These are phyloP conservation scores for Rhombomys opimus DNA, from an alignment of 2,113 vertebrate species.

Conservation along the genomic window DNA sequence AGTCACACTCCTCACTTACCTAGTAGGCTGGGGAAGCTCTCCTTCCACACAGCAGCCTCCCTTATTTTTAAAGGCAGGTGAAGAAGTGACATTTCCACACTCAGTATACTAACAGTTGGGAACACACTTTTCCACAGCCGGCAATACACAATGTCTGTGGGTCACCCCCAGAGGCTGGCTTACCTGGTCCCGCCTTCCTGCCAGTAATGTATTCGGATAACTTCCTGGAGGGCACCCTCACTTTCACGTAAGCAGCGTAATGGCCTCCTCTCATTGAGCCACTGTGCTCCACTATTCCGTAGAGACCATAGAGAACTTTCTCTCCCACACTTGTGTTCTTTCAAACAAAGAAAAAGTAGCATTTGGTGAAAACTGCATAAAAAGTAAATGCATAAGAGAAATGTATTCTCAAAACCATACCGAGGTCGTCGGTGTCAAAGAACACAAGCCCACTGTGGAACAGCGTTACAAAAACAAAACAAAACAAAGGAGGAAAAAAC, in stretches of 20 bases:
- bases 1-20: too few relatives aligned
- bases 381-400: slow-evolving; percentile 50
- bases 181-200: slow-evolving; percentile 91
- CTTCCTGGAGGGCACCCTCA: slow-evolving; percentile 91
- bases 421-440: background rate
- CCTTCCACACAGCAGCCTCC: too few relatives aligned
- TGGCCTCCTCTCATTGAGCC: slow-evolving; percentile 98
- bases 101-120: too few relatives aligned
- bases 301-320: slow-evolving; percentile 94
- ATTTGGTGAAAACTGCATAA: background rate
- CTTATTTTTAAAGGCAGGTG: too few relatives aligned
- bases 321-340: slow-evolving; percentile 92
- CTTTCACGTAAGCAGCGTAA: slow-evolving; percentile 96
- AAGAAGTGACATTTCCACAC: background rate
- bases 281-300: slow-evolving; percentile 97
- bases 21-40: too few relatives aligned
- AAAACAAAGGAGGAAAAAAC: too few relatives aligned
- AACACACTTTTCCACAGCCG: background rate
- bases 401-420: slow-evolving; percentile 27
- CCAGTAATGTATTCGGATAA: slow-evolving; percentile 86
- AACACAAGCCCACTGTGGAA: background rate
- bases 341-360: slow-evolving; percentile 69
- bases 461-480: background rate
- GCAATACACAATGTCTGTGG: background rate
- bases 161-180: slow-evolving; percentile 55